Conservation (phyloP, 2,113 vertebrate species). For the Capricornis sumatraensis region DNA sequence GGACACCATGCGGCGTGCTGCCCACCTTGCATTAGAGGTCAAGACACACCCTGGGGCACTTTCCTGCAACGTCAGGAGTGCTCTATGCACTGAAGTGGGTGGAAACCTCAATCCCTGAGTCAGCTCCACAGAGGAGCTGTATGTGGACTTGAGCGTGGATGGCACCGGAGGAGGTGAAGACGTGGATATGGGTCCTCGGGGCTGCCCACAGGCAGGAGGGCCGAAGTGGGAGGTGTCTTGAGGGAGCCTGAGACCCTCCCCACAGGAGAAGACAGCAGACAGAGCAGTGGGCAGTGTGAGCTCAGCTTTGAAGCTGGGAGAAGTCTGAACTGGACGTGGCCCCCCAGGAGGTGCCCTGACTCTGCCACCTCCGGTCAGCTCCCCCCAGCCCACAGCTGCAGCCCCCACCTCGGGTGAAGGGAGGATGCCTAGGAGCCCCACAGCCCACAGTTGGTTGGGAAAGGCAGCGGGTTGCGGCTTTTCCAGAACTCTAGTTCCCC, state of each 20-base stretch:
- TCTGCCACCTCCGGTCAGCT: neutral
- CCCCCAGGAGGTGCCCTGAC: neutral
- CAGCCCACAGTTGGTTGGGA: neutral
- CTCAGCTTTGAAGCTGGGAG: neutral
- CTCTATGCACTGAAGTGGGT: neutral
- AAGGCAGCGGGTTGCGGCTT: neutral
- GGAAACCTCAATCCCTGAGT: neutral
- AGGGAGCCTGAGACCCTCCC: neutral
- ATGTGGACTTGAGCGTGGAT: neutral
- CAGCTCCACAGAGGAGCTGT: neutral
- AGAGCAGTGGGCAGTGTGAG: neutral
- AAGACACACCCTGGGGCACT: neutral
- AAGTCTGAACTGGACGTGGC: neutral
- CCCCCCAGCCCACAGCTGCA: neutral
- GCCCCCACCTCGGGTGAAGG: rapidly evolving
- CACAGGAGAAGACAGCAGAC: neutral
- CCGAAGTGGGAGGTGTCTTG: neutral
- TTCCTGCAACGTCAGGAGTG: neutral
- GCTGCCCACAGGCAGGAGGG: neutral
- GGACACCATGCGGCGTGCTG: too few relatives aligned
- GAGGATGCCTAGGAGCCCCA: neutral
- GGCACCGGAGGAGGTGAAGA: neutral
- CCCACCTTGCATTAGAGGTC: neutral
- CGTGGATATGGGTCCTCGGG: neutral
- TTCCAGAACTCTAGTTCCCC: neutral